Percentiles rank a stretch among this genome's conserved stretches.
Evolutionary conservation across 2,888 invertebrate species (phyloP).

Genomic region (Rhodophaea formosa): DNA sequence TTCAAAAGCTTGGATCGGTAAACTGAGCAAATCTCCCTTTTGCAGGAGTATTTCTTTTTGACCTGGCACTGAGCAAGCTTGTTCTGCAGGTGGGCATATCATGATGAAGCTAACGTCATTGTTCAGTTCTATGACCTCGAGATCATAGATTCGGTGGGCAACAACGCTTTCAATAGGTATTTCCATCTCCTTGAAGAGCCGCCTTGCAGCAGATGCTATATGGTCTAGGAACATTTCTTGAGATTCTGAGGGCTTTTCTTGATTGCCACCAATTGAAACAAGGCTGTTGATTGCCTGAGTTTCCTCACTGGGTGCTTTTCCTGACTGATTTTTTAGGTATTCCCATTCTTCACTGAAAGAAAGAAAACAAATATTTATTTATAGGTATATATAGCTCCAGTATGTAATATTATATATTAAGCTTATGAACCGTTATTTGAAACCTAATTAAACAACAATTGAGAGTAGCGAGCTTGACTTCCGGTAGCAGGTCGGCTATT

Average conservation of each 20-base stretch:
- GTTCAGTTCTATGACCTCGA: slow-evolving; percentile 96
- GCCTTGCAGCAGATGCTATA: slow-evolving; percentile 86
- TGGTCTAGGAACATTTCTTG: slow-evolving; percentile 90
- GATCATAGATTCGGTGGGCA: slow-evolving; percentile 92
- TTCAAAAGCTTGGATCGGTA: slow-evolving; percentile 96
- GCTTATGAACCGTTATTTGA: too few species aligned
- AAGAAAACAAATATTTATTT: slow-evolving; percentile 8
- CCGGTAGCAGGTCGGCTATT: too few species aligned
- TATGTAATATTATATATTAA: too few species aligned
- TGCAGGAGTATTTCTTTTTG: slow-evolving; percentile 92
- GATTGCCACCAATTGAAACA: slow-evolving; percentile 46
- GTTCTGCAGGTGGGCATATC: slow-evolving; percentile 94
- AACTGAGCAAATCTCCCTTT: slow-evolving; percentile 90
- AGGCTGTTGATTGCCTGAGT: slow-evolving; percentile 56
- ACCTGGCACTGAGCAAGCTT: slow-evolving; percentile 94
- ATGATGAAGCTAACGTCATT: slow-evolving; percentile 95
- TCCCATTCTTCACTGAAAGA: slow-evolving; percentile 96
- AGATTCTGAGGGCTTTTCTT: slow-evolving; percentile 84
- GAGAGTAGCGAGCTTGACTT: too few species aligned
- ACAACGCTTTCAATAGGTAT: slow-evolving; percentile 85
- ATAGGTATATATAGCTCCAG: too few species aligned
- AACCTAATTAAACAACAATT: too few species aligned
- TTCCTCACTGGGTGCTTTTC: slow-evolving; percentile 52
- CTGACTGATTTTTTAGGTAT: slow-evolving; percentile 86
- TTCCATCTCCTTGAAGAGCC: slow-evolving; percentile 90